These are phyloP conservation scores for Lasioglossum villosulum DNA, from an alignment of 2,888 invertebrate species.

Conservation along the genomic window DNA sequence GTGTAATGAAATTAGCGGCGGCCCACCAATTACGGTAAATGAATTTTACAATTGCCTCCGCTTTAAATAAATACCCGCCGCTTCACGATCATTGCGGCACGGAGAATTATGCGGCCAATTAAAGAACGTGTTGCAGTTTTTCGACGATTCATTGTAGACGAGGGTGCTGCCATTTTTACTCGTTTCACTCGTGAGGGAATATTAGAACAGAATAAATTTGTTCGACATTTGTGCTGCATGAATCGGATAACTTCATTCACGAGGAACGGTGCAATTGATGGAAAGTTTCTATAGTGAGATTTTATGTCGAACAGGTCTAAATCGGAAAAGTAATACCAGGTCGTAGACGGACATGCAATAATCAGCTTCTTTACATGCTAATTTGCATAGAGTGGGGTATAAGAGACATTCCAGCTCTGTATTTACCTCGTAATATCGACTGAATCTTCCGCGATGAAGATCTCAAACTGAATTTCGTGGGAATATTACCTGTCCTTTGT, in stretches of 20 bases:
- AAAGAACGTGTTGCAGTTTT: neutral
- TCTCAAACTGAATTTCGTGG: neutral
- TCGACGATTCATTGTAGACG: neutral
- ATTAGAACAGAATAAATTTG: neutral
- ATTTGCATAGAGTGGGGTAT: neutral
- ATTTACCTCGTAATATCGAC: neutral
- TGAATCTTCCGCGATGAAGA: neutral
- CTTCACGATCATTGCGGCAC: neutral
- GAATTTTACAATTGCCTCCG: slow-evolving; percentile 16
- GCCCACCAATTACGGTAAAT: slow-evolving; percentile 12
- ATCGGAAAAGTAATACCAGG: neutral
- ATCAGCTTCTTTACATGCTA: neutral
- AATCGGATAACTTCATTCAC: neutral
- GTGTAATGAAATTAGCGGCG: slow-evolving; percentile 11
- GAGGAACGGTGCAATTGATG: neutral
- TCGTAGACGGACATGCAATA: neutral
- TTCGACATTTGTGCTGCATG: neutral
- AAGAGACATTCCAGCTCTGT: neutral
- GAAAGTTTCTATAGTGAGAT: neutral
- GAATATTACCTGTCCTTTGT: neutral
- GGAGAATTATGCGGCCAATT: neutral
- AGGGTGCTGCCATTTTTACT: neutral
- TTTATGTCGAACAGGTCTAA: neutral
- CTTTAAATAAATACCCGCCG: neutral
- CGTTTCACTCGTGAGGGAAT: neutral